phyloP scores from a whole-genome alignment of 2,888 invertebrate species.

The Tipula unca region DNA sequence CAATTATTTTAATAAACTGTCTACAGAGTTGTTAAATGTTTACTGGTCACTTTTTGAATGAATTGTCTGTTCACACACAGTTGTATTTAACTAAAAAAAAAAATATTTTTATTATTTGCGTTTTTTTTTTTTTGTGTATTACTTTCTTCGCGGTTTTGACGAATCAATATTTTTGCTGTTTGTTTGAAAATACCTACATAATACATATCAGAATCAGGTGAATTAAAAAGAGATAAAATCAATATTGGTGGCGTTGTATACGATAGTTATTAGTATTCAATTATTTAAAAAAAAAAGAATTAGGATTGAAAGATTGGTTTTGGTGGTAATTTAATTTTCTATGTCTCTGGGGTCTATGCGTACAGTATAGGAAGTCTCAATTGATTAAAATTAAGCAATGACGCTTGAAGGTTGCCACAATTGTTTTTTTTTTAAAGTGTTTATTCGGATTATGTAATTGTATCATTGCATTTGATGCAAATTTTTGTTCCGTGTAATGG shows the following conservation, averaged over 20 bases:
- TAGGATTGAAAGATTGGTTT: neutral
- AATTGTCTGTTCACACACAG: neutral
- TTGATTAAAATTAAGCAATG: neutral
- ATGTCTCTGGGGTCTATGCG: neutral
- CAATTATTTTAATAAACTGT: neutral
- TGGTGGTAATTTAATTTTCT: neutral
- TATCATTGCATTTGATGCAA: too few species aligned
- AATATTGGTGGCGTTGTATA: neutral
- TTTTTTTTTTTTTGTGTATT: neutral
- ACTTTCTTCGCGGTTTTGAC: neutral
- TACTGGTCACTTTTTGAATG: neutral
- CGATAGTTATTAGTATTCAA: neutral
- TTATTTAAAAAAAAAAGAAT: neutral
- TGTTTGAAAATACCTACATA: neutral
- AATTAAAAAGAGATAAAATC: neutral
- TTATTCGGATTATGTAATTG: too few species aligned
- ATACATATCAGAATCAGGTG: neutral
- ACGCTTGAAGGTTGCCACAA: neutral
- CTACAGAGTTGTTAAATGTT: neutral
- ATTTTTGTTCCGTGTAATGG: too few species aligned
- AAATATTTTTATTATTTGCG: neutral
- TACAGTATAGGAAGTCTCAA: neutral
- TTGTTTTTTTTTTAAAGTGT: neutral
- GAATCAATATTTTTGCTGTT: neutral
- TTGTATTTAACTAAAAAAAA: constrained; percentile 4